phyloP scores from a whole-genome alignment of 2,113 vertebrate species.

The Bufo gargarizans region DNA sequence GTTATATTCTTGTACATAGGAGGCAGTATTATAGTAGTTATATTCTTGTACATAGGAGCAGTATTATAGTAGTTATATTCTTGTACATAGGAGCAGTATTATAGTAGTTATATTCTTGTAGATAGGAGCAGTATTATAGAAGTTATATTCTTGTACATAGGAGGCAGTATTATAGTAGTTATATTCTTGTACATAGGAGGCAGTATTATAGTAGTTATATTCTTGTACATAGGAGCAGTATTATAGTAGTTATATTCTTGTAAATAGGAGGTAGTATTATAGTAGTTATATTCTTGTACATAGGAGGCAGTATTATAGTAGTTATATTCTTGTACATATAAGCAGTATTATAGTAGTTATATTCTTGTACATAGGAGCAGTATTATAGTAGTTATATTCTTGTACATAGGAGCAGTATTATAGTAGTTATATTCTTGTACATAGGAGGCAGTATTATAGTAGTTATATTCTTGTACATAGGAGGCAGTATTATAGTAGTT shows the following conservation, averaged over 20 bases:
- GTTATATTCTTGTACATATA: neutral
- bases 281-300: neutral
- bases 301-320: neutral
- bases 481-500: neutral
- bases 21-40: neutral
- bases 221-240: neutral
- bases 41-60: neutral
- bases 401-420: too few species aligned
- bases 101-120: slow-evolving; percentile 7
- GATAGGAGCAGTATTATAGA: neutral
- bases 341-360: slow-evolving; percentile 2
- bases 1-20: neutral
- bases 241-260: slow-evolving; percentile 7
- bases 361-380: neutral
- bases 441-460: too few species aligned
- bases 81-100: neutral
- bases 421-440: too few species aligned
- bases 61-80: neutral
- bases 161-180: neutral
- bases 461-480: too few species aligned
- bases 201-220: slow-evolving; percentile 1
- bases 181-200: neutral
- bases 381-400: neutral
- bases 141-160: neutral
- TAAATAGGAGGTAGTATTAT: neutral